Percentiles rank a stretch among this genome's conserved stretches.
These are phyloP conservation scores for Thermophis baileyi DNA, from an alignment of 2,113 vertebrate species.

Conservation along the genomic window DNA sequence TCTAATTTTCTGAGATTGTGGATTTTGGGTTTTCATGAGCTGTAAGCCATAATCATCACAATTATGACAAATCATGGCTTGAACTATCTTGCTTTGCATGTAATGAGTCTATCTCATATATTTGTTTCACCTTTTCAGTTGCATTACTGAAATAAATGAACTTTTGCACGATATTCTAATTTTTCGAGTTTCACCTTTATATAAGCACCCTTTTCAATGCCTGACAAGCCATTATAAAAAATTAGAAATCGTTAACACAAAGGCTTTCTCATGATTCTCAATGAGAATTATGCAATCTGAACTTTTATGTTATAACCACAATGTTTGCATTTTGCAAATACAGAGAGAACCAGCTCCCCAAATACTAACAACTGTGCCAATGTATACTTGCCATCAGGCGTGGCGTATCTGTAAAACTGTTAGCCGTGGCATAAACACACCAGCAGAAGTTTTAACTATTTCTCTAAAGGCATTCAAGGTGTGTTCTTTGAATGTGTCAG, in stretches of 20 bases:
- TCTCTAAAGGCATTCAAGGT: not conserved
- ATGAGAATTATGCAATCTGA: not conserved
- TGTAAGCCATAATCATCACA: too few species aligned
- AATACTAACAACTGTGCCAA: not conserved
- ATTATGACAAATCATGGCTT: too few species aligned
- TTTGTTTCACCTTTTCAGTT: too few species aligned
- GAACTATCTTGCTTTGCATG: too few species aligned
- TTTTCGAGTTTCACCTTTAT: too few species aligned
- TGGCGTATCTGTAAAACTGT: not conserved
- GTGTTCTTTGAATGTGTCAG: not conserved
- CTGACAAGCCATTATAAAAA: not conserved
- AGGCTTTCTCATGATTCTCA: not conserved
- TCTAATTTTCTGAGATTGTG: too few species aligned
- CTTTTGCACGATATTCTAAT: too few species aligned
- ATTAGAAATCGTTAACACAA: not conserved
- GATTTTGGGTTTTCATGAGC: too few species aligned
- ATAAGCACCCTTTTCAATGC: not conserved
- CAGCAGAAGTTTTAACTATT: not conserved
- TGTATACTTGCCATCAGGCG: not conserved
- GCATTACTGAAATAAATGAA: too few species aligned
- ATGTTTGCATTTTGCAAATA: not conserved
- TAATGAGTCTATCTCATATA: too few species aligned
- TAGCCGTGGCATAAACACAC: not conserved
- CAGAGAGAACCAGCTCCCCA: not conserved
- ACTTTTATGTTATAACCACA: not conserved